Base-by-base conservation (phyloP, 1,140 invertebrate genomes). In the Hermetia illucens region DNA sequence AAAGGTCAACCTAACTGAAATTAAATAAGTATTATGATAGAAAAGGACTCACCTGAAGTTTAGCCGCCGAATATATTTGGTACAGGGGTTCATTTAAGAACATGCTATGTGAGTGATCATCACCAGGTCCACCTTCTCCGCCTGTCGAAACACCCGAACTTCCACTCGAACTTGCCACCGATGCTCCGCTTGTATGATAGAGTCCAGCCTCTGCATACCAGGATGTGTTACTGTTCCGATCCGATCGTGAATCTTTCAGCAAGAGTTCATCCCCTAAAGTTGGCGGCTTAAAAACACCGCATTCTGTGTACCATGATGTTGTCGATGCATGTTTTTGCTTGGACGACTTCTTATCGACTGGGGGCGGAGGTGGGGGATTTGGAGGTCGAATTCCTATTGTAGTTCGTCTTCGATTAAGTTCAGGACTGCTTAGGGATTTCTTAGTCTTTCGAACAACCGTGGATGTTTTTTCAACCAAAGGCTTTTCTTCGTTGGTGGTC, bases 51-150 rank as follows among this genome's bases (percentile, higher is more conserved):
- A 79, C 77, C 67, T 83, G 74, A 40, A 78, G 67, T 49, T 85
- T 76, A 37, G 75, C 75, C 10, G 79, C 82, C 42, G 80, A 78
- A 59, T 91, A 92, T 61, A 90, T 90, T 54, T 92, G 88, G 58
- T 92, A 92, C 15, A 92, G 68, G 0, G 86, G 87, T 50, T 92
- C 86, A 55, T 89, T 70, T 9, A 64, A 65, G 55, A 72, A 72
- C 36, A 70, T 53, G 21, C 66, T 68, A 43, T 66, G 68, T 5
- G 54, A 49, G 30, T 36, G 24, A 6, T 60, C 57, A 37, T 59
- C 57, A 2, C 54, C 49, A 9, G 55, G 42, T 0, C 52, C 49
- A 5, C 51, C 53, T 40, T 60, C 57, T 35, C 59, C 59, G 34
- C 57, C 57, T 3, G 57, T 60, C n/a, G 57, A 60, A 5, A 60